These are phyloP conservation scores for Macrotis lagotis DNA, from an alignment of 2,113 vertebrate species.

Conservation along the genomic window DNA sequence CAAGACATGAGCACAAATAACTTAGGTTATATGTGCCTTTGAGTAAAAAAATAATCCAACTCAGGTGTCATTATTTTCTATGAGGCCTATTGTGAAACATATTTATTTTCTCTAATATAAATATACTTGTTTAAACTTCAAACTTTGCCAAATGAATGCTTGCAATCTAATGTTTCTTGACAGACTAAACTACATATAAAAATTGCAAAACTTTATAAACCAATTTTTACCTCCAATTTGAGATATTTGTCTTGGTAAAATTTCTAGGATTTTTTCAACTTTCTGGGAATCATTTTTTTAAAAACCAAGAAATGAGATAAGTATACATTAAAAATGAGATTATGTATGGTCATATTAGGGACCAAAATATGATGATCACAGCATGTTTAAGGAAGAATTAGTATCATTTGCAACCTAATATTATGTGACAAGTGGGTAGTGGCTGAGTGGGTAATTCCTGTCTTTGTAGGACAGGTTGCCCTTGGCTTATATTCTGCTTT, in stretches of 20 bases:
- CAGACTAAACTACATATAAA: neutral
- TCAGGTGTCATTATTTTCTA: neutral
- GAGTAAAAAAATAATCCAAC: neutral
- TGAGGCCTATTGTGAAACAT: neutral
- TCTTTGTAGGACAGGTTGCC: neutral
- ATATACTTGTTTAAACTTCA: neutral
- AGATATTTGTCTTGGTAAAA: neutral
- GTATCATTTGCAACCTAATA: neutral
- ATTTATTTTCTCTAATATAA: neutral
- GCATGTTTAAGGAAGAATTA: neutral
- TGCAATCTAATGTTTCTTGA: neutral
- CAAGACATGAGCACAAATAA: neutral
- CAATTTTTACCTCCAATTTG: neutral
- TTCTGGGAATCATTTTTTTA: neutral
- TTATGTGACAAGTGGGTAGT: neutral
- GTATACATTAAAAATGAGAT: too few relatives aligned
- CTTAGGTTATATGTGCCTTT: neutral
- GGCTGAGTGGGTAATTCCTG: neutral
- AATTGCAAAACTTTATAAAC: neutral
- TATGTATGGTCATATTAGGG: neutral
- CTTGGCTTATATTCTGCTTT: neutral
- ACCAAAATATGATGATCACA: neutral
- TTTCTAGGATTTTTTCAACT: neutral
- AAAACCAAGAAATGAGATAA: neutral
- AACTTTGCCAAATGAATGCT: neutral